Evolutionary conservation across 2,113 vertebrate genomes (phyloP).

Genomic region (Lycocorax pyrrhopterus): DNA sequence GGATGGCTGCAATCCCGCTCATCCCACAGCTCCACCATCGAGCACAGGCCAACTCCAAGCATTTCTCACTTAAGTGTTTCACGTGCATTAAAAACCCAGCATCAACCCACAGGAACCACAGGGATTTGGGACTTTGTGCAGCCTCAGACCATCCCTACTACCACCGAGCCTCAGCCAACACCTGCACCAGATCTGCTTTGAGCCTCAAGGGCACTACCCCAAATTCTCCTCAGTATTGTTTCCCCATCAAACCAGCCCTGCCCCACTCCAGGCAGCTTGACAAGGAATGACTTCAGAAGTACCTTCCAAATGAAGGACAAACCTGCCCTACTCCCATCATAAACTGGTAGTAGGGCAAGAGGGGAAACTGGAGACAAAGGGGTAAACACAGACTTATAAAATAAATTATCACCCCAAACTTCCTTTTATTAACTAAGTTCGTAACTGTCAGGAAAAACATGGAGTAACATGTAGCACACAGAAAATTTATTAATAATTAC

Average conservation of each 20-base stretch:
- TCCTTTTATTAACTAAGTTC: not conserved
- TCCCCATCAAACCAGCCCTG: not conserved
- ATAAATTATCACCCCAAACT: not conserved
- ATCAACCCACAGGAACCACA: not conserved
- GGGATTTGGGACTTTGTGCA: not conserved
- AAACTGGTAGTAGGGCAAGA: not conserved
- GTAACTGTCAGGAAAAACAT: rapidly evolving
- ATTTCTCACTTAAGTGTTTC: not conserved
- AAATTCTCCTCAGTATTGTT: rapidly evolving
- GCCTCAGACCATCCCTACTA: not conserved
- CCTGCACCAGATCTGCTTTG: not conserved
- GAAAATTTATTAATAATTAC: not conserved
- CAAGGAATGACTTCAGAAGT: not conserved
- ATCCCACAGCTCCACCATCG: not conserved
- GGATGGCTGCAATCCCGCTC: rapidly evolving
- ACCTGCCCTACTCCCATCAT: not conserved
- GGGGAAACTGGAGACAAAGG: not conserved
- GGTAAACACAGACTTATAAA: not conserved
- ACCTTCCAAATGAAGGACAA: not conserved
- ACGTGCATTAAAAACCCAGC: rapidly evolving
- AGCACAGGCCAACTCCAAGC: not conserved
- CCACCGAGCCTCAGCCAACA: not conserved
- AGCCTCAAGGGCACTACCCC: not conserved
- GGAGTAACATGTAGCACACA: rapidly evolving
- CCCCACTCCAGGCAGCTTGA: not conserved